Evolutionary conservation across 1,140 invertebrate species (phyloP).

Genomic region (Drosophila jambulina): DNA sequence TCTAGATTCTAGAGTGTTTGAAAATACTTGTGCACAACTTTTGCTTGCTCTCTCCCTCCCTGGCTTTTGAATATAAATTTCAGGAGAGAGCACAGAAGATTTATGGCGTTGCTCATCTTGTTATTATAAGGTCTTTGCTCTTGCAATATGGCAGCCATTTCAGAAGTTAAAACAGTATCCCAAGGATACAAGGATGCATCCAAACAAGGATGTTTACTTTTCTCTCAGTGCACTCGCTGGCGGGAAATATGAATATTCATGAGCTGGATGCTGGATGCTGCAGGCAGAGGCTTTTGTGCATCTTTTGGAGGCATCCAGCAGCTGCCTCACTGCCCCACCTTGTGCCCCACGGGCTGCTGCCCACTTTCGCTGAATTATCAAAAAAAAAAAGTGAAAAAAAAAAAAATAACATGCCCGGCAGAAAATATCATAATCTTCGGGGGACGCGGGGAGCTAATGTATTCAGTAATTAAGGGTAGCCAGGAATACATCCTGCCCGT

Average conservation of each 20-base stretch:
- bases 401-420: not conserved
- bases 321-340: constrained; percentile 2
- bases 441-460: not conserved
- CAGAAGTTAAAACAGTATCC: too few species aligned
- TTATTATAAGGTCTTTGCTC: too few species aligned
- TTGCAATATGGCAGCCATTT: too few species aligned
- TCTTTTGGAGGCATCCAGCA: constrained; percentile 51
- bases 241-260: constrained; percentile 64
- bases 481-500: not conserved
- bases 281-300: constrained; percentile 63
- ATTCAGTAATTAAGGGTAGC: constrained; percentile 7
- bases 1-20: too few species aligned
- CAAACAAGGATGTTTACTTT: too few species aligned
- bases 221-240: not conserved
- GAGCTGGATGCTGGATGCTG: constrained; percentile 62
- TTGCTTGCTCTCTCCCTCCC: too few species aligned
- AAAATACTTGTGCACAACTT: too few species aligned
- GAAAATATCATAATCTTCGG: constrained; percentile 3
- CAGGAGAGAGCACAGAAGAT: too few species aligned
- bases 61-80: too few species aligned
- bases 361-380: constrained; percentile 18
- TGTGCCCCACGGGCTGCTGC: not conserved
- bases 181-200: too few species aligned
- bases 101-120: too few species aligned
- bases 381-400: not conserved